Percentiles rank a stretch among this genome's conserved stretches.
These are phyloP conservation scores for Pseudopipra pipra DNA, from an alignment of 2,113 vertebrate species.

Conservation along the genomic window DNA sequence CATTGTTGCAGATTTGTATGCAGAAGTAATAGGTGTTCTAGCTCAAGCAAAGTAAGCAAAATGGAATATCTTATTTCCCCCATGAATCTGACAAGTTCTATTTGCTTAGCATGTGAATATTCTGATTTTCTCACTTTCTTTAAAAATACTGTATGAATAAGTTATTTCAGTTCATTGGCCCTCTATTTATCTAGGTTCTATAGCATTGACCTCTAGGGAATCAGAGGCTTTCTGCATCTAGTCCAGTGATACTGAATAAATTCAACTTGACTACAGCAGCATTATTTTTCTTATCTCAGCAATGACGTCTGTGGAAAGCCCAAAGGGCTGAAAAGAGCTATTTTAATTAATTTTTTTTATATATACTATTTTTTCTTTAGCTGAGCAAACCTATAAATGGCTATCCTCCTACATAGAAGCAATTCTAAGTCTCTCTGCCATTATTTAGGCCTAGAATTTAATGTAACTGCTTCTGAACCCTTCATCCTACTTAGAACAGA, in stretches of 20 bases:
- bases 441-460: conserved; percentile 19
- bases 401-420: conserved; percentile 16
- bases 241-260: not conserved
- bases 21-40: conserved; percentile 94
- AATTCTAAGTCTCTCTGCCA: not conserved
- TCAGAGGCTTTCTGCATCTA: not conserved
- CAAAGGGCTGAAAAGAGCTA: conserved; percentile 41
- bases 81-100: not conserved
- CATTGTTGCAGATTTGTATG: conserved; percentile 97
- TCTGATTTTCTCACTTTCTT: not conserved
- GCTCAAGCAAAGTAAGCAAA: conserved; percentile 94
- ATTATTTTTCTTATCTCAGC: conserved; percentile 36
- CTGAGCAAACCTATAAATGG: conserved; percentile 53
- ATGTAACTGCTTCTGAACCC: conserved; percentile 16
- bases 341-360: conserved; percentile 46
- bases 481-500: not conserved
- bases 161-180: not conserved
- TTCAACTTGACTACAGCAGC: not conserved
- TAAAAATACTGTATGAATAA: not conserved
- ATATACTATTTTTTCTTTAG: conserved; percentile 35
- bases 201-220: not conserved
- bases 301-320: conserved; percentile 9
- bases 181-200: conserved; percentile 14
- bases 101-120: not conserved
- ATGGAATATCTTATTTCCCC: not conserved